These are phyloP conservation scores for Keiferia lycopersicella DNA, from an alignment of 2,888 invertebrate species.

Conservation along the genomic window DNA sequence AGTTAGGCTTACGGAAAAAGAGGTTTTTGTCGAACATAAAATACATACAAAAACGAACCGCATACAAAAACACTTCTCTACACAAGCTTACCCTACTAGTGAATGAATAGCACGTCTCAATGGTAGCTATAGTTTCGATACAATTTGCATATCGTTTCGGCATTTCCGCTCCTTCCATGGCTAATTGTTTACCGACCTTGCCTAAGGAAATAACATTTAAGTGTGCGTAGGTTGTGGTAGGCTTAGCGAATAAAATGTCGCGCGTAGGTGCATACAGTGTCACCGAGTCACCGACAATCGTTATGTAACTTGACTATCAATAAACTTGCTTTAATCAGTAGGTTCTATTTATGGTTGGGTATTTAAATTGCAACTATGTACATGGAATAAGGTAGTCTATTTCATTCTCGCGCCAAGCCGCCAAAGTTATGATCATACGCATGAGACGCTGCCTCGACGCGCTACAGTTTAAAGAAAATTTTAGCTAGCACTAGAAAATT, in stretches of 20 bases:
- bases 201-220: constrained; percentile 49
- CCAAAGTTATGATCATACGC: too few species aligned
- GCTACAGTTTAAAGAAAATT: too few species aligned
- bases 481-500: too few species aligned
- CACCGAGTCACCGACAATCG: constrained; percentile 23
- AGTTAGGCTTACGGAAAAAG: too few species aligned
- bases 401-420: too few species aligned
- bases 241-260: constrained; percentile 36
- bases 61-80: constrained; percentile 18
- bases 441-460: too few species aligned
- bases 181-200: constrained; percentile 71
- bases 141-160: constrained; percentile 71
- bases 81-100: constrained; percentile 60
- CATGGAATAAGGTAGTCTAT: too few species aligned
- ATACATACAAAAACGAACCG: too few species aligned
- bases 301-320: constrained; percentile 14
- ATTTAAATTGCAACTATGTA: too few species aligned
- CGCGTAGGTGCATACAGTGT: constrained; percentile 41
- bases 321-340: neutral
- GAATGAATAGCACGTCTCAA: constrained; percentile 66
- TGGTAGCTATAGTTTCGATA: constrained; percentile 59
- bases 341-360: neutral
- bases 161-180: constrained; percentile 67
- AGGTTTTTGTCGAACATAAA: too few species aligned
- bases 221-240: constrained; percentile 52